phyloP scores from a whole-genome alignment of 1,140 invertebrate genomes.

The Platyura marginata region DNA sequence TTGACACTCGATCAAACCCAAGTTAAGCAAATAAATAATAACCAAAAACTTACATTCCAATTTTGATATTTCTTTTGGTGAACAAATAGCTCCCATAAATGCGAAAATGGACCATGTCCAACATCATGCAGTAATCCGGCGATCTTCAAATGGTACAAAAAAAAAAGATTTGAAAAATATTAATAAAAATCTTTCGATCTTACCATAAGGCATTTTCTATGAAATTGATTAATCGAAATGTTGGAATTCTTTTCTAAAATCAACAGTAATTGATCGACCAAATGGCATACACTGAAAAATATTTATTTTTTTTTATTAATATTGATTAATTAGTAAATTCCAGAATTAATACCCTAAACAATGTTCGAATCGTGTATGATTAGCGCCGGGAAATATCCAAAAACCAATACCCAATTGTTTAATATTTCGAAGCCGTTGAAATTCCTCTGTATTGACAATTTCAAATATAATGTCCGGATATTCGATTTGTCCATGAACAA shows the following conservation, averaged over 20 bases:
- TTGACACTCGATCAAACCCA: neutral
- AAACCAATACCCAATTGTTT: conserved; percentile 11
- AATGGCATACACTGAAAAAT: conserved; percentile 10
- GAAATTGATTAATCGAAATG: conserved; percentile 11
- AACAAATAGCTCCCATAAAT: conserved; percentile 34
- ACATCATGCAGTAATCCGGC: conserved; percentile 50
- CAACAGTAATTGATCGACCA: conserved; percentile 10
- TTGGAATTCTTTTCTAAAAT: conserved; percentile 12
- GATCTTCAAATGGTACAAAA: conserved; percentile 23
- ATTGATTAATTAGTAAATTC: no score
- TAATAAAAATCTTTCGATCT: neutral
- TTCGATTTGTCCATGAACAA: neutral
- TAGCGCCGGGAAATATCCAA: neutral
- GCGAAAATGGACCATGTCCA: conserved; percentile 47
- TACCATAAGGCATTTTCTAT: conserved; percentile 8
- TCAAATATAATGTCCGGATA: neutral
- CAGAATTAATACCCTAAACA: conserved; percentile 20
- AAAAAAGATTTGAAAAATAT: neutral
- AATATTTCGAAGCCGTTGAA: conserved; percentile 14
- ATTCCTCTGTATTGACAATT: conserved; percentile 10
- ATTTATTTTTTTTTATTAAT: neutral
- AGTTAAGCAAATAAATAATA: neutral
- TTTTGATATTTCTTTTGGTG: conserved; percentile 8
- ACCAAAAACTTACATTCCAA: conserved; percentile 20
- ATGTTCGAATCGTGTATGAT: conserved; percentile 12